Evolutionary conservation across 2,888 invertebrate species (phyloP).

Genomic region (Creontiades dilutus): DNA sequence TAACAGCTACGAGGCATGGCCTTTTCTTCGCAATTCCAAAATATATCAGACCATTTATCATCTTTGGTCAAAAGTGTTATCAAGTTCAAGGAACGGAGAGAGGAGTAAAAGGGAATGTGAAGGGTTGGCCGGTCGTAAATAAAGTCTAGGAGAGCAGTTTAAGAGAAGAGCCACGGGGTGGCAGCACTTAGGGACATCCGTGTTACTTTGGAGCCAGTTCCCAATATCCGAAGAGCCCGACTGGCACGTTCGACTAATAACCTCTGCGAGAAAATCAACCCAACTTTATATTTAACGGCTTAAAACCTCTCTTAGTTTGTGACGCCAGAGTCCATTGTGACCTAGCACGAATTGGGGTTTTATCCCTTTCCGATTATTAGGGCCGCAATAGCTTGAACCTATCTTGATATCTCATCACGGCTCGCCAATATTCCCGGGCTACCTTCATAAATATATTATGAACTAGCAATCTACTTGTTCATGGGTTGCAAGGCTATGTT

Average conservation of each 20-base stretch:
- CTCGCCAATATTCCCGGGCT: background rate
- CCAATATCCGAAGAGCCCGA: slow-evolving; percentile 20
- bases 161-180: slow-evolving; percentile 37
- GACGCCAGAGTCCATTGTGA: background rate
- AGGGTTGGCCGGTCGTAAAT: slow-evolving; percentile 45
- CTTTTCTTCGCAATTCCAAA: slow-evolving; percentile 60
- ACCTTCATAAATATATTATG: too few relatives aligned
- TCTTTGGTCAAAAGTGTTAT: slow-evolving; percentile 59
- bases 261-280: slow-evolving; percentile 33
- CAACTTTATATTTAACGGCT: slow-evolving; percentile 38
- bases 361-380: slow-evolving; percentile 5
- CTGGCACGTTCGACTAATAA: slow-evolving; percentile 48
- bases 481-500: too few relatives aligned
- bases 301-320: background rate
- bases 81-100: slow-evolving; percentile 43
- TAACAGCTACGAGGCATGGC: slow-evolving; percentile 61
- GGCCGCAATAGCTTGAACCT: background rate
- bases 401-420: background rate
- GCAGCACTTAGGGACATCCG: slow-evolving; percentile 46
- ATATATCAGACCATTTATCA: slow-evolving; percentile 66
- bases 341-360: background rate
- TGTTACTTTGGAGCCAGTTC: slow-evolving; percentile 25
- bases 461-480: too few relatives aligned
- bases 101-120: background rate
- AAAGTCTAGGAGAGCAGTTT: slow-evolving; percentile 45